Evolutionary conservation across 2,888 invertebrate species (phyloP), one percentile per base, ranked within the genome.

Genomic region (Meiosimyza platycephala): DNA sequence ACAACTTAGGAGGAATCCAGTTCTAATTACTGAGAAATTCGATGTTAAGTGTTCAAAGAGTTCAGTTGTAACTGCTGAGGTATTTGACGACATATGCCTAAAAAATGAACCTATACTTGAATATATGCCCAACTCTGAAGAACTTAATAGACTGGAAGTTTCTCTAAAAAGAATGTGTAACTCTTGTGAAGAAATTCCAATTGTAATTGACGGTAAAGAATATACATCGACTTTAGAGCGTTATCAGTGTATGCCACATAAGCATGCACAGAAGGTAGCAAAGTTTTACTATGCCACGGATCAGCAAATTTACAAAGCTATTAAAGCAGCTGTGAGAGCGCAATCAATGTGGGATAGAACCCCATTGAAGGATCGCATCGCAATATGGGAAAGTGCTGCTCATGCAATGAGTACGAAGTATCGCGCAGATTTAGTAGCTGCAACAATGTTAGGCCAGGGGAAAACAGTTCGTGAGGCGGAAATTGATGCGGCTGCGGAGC

Each of bases 391-490:
- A 47, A 90, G 89, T 76, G 99, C 98, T 13, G 98, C 98, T 0
- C 93, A 95, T 77, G 85, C 99, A 75, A 95, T 98, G 91, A 92
- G 95, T 0, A 92, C 91, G 5, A 92, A 93, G 80, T 95, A 97
- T 88, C 90, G 99, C 68, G 94, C 94, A 84, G 90, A 92, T 70
- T 88, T 99, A 71, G 95, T 98, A 85, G 98, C 99, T 0, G 91
- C 98, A 1, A 99, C 97, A 1, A 98, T 99, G 97, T 89, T 98
- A 47, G 99, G 98, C 1, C 98, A 99, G 88, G 91, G 94, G 4
- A 99, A 99, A 88, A 96, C 95, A 3, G 92, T 92, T 0, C 91
- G 95, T 71, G 98, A 99, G 88, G 99, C 98, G 1, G 99, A 99
- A 88, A 97, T 99, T 80, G 99, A 99, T 88, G 90, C 98, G 0